Conservation (phyloP, 2,888 invertebrate species). For the Temnothorax ravouxi region DNA sequence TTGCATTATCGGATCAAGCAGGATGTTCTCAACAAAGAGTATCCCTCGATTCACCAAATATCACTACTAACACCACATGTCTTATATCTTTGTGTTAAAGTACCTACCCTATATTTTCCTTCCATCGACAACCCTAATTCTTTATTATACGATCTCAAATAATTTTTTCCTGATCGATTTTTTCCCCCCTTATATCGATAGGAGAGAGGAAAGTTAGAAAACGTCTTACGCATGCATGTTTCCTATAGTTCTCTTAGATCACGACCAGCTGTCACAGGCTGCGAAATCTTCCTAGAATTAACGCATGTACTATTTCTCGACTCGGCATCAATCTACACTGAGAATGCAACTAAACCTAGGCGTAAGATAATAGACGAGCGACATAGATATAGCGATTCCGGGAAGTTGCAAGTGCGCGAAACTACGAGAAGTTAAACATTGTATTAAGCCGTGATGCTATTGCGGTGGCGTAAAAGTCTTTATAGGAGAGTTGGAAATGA, state of each 20-base stretch:
- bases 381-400: conserved; percentile 65
- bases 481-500: conserved; percentile 6
- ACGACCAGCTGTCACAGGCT: conserved; percentile 37
- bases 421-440: conserved; percentile 55
- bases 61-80: background rate
- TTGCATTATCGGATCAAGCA: background rate
- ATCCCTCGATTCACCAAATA: background rate
- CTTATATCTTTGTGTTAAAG: background rate
- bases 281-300: conserved; percentile 52
- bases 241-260: conserved; percentile 1
- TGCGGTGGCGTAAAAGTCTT: conserved; percentile 8
- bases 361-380: conserved; percentile 56
- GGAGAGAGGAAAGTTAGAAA: background rate
- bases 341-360: conserved; percentile 48
- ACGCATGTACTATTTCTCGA: conserved; percentile 55
- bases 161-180: background rate
- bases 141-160: background rate
- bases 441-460: conserved; percentile 35
- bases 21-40: background rate
- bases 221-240: background rate
- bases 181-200: background rate
- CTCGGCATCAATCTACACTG: conserved; percentile 52
- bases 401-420: conserved; percentile 62
- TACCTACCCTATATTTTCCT: background rate
- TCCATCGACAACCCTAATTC: background rate